Conservation (phyloP, 2,113 vertebrate genomes). For the Pollachius pollachius region DNA sequence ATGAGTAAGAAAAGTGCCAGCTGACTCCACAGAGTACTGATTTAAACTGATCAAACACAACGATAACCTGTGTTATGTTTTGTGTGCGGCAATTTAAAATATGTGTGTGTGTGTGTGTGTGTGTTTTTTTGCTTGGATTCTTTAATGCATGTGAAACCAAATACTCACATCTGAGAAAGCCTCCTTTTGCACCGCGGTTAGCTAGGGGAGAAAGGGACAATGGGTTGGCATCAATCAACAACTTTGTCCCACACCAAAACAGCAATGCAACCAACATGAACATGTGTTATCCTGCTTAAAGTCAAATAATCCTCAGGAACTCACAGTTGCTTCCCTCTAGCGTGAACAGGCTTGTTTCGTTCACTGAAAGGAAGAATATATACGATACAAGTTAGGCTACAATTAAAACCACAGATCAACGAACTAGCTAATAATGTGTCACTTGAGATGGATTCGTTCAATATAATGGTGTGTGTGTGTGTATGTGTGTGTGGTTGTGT, state of each 20-base stretch:
- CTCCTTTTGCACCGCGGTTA: slow-evolving; percentile 29
- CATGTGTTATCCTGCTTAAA: neutral
- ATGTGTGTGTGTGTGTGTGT: too few species aligned
- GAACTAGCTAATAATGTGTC: neutral
- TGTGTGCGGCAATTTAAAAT: too few species aligned
- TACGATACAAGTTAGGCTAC: too few species aligned
- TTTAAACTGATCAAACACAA: too few species aligned
- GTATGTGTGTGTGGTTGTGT: too few species aligned
- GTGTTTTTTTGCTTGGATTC: too few species aligned
- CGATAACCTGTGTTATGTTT: too few species aligned
- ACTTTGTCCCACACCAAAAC: too few species aligned
- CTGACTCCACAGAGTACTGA: too few species aligned
- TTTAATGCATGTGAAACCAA: too few species aligned
- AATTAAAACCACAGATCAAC: neutral
- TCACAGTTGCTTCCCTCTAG: slow-evolving; percentile 52
- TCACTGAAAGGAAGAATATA: slow-evolving; percentile 59
- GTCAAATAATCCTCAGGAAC: slow-evolving; percentile 4
- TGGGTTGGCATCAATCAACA: neutral
- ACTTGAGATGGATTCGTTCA: too few species aligned
- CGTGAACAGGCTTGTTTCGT: slow-evolving; percentile 59
- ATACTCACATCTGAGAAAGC: slow-evolving; percentile 68
- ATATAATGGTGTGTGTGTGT: neutral
- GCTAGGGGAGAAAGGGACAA: neutral
- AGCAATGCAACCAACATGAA: neutral
- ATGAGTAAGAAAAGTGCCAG: too few species aligned